A percentile compares a stretch with the other conserved stretches of the same genome.
phyloP scores from a whole-genome alignment of 2,113 vertebrate species.

The Marmota monax region DNA sequence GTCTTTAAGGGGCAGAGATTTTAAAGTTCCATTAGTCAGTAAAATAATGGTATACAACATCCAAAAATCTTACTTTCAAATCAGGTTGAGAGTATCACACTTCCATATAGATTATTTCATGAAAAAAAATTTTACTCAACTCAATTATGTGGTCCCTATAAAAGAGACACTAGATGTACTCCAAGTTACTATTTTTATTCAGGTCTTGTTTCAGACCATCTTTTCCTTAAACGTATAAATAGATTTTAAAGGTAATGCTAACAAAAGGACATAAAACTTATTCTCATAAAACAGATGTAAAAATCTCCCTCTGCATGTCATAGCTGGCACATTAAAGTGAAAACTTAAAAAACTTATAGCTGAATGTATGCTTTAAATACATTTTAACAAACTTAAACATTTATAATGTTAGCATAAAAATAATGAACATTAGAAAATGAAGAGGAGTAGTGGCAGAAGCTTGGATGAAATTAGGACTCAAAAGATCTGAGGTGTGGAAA shows the following conservation, averaged over 20 bases:
- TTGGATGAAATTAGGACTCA: not conserved
- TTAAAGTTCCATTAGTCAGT: not conserved
- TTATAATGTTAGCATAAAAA: not conserved
- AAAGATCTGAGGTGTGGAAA: not conserved
- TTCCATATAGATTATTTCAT: not conserved
- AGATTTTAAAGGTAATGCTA: not conserved
- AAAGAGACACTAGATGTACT: not conserved
- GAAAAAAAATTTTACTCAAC: not conserved
- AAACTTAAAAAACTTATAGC: not conserved
- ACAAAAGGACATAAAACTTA: not conserved
- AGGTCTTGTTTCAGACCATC: not conserved
- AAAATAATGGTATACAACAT: not conserved
- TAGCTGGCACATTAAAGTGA: not conserved
- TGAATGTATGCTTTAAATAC: not conserved
- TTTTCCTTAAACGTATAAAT: not conserved
- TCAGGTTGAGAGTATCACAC: not conserved
- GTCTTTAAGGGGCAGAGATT: not conserved
- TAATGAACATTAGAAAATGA: not conserved
- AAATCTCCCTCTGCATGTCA: not conserved
- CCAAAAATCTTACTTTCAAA: not conserved
- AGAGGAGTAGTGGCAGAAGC: not conserved
- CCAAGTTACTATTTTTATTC: not conserved
- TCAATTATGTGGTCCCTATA: not conserved
- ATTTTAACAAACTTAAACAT: not conserved
- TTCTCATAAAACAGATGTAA: not conserved